Conservation (phyloP, 2,888 invertebrate genomes). For the Beris chalybata region DNA sequence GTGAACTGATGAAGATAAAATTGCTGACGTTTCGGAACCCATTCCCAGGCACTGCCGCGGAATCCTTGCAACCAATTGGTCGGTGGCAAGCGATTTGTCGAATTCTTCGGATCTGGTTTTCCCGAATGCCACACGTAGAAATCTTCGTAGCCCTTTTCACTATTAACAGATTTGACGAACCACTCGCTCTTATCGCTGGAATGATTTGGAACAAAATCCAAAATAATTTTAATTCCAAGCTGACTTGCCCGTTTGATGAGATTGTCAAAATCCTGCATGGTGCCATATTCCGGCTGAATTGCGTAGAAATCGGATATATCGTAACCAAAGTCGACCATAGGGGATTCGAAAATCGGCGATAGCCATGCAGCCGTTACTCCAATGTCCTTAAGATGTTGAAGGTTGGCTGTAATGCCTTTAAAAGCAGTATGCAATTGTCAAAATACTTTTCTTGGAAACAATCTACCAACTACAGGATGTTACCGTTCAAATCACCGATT, state of each 20-base stretch:
- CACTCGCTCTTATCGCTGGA: conserved; percentile 58
- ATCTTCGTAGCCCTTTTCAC: conserved; percentile 65
- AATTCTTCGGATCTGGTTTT: conserved; percentile 36
- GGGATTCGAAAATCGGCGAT: conserved; percentile 81
- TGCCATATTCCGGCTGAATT: conserved; percentile 75
- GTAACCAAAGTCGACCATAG: conserved; percentile 85
- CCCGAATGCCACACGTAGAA: conserved; percentile 67
- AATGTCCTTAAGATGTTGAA: conserved; percentile 67
- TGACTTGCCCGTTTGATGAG: conserved; percentile 62
- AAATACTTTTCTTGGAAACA: not conserved
- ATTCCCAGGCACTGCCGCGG: conserved; percentile 66
- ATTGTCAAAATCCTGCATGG: conserved; percentile 68
- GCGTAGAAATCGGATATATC: conserved; percentile 78
- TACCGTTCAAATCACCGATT: conserved; percentile 82
- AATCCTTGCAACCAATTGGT: conserved; percentile 63
- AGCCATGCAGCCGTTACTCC: conserved; percentile 80
- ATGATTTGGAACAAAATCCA: conserved; percentile 55
- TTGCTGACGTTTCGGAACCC: conserved; percentile 60
- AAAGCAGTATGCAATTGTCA: not conserved
- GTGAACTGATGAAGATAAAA: conserved; percentile 69
- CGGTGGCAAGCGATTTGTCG: conserved; percentile 53
- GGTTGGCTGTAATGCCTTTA: conserved; percentile 61
- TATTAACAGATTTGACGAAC: conserved; percentile 68
- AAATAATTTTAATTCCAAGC: conserved; percentile 60
- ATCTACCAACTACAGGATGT: conserved; percentile 16